These are phyloP conservation scores for Sesia apiformis DNA, from an alignment of 2,888 invertebrate species.

Conservation along the genomic window DNA sequence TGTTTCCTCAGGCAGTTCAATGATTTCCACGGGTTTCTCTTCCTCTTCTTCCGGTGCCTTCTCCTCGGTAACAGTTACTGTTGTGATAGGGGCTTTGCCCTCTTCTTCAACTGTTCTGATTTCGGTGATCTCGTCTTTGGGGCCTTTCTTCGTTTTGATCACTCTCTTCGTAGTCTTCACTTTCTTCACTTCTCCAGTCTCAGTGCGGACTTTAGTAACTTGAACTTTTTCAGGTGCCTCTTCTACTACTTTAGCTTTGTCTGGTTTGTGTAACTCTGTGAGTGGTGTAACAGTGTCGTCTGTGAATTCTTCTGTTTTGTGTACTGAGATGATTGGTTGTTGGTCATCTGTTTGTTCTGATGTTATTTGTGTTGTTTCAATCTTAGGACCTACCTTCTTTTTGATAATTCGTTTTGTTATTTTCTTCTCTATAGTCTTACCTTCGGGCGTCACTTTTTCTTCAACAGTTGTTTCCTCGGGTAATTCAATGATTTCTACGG, in stretches of 20 bases:
- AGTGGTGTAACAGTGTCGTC: no score
- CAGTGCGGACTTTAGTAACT: slow-evolving; percentile 15
- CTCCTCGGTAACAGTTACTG: slow-evolving; percentile 14
- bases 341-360: no score
- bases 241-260: not conserved
- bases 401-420: no score
- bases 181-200: slow-evolving; percentile 23
- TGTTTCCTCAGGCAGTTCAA: slow-evolving; percentile 38
- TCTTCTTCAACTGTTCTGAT: slow-evolving; percentile 15
- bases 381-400: no score
- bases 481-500: no score
- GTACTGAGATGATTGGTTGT: no score
- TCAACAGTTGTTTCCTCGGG: no score
- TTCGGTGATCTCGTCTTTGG: slow-evolving; percentile 15
- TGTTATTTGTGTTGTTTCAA: no score
- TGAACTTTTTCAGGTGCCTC: slow-evolving; percentile 10
- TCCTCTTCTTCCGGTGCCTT: slow-evolving; percentile 3
- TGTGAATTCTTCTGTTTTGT: no score
- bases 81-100: slow-evolving; percentile 21
- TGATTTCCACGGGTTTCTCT: not conserved
- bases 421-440: no score
- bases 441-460: no score
- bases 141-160: slow-evolving; percentile 21
- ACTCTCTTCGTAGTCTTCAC: slow-evolving; percentile 27
- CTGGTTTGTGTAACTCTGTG: no score